Conservation (phyloP, 2,797 vertebrate genomes). For the Stomatorhinus walkeri region DNA sequence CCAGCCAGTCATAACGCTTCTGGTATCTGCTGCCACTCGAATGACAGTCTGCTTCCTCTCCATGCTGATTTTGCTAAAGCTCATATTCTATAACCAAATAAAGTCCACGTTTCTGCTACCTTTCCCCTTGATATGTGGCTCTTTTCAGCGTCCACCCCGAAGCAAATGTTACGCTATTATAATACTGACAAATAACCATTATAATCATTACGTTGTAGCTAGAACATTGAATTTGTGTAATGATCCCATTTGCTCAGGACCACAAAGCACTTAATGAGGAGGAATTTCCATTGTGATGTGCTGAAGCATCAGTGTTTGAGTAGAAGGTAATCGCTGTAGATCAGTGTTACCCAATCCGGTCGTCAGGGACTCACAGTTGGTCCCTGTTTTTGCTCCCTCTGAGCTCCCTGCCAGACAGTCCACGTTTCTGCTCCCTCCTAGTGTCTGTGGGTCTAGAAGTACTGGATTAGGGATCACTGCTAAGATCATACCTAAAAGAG, state of each 20-base stretch:
- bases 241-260: slow-evolving; percentile 90
- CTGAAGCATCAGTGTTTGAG: slow-evolving; percentile 93
- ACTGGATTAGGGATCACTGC: slow-evolving; percentile 68
- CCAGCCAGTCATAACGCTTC: not conserved
- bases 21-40: not conserved
- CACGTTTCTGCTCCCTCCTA: not conserved
- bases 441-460: slow-evolving; percentile 43
- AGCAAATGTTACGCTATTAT: not conserved
- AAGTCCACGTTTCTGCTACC: not conserved
- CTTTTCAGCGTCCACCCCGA: not conserved
- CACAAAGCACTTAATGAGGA: slow-evolving; percentile 92
- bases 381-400: not conserved
- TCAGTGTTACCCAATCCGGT: slow-evolving; percentile 65
- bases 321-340: slow-evolving; percentile 88
- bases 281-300: slow-evolving; percentile 90
- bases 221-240: not conserved
- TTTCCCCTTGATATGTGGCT: not conserved
- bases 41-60: not conserved
- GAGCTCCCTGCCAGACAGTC: not conserved
- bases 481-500: slow-evolving; percentile 79
- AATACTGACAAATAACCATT: not conserved
- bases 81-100: not conserved
- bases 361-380: not conserved
- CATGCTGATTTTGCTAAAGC: not conserved
- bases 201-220: not conserved